A percentile compares a stretch with the other conserved stretches of the same genome.
phyloP scores from a whole-genome alignment of 2,888 invertebrate species.

The Drosophila demipolita region DNA sequence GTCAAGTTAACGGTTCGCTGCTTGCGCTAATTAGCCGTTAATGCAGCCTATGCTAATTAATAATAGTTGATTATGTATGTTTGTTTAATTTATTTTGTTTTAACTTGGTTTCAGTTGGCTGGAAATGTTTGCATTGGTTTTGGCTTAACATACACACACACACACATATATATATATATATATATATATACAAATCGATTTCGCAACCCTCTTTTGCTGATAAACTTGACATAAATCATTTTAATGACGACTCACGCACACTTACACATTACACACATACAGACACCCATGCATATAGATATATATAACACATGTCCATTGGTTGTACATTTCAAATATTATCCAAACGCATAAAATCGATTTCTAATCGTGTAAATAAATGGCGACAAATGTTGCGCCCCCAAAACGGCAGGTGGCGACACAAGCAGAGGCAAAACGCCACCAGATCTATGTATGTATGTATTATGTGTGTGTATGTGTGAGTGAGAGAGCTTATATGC shows the following conservation, averaged over 20 bases:
- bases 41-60: slow-evolving; percentile 18
- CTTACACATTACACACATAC: not conserved
- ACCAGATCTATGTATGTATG: slow-evolving; percentile 2
- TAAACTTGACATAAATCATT: slow-evolving; percentile 76
- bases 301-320: slow-evolving; percentile 14
- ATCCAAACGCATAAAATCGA: slow-evolving; percentile 76
- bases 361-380: slow-evolving; percentile 79
- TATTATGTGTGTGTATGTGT: slow-evolving; percentile 11
- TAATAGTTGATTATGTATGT: slow-evolving; percentile 13
- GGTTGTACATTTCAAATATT: slow-evolving; percentile 65
- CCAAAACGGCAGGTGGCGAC: slow-evolving; percentile 52
- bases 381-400: slow-evolving; percentile 75
- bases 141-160: slow-evolving; percentile 8
- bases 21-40: slow-evolving; percentile 35
- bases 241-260: slow-evolving; percentile 52
- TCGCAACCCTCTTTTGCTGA: slow-evolving; percentile 49
- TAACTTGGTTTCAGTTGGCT: not conserved
- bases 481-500: slow-evolving; percentile 29
- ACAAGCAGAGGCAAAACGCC: slow-evolving; percentile 21
- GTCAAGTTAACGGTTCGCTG: slow-evolving; percentile 29
- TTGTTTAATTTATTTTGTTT: slow-evolving; percentile 10
- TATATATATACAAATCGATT: slow-evolving; percentile 31
- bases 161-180: not conserved
- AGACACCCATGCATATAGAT: not conserved
- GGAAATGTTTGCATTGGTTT: not conserved